Evolutionary conservation across 1,140 invertebrate species (phyloP), one percentile per base, ranked within the genome.

Genomic region (Bradynema listronoti): DNA sequence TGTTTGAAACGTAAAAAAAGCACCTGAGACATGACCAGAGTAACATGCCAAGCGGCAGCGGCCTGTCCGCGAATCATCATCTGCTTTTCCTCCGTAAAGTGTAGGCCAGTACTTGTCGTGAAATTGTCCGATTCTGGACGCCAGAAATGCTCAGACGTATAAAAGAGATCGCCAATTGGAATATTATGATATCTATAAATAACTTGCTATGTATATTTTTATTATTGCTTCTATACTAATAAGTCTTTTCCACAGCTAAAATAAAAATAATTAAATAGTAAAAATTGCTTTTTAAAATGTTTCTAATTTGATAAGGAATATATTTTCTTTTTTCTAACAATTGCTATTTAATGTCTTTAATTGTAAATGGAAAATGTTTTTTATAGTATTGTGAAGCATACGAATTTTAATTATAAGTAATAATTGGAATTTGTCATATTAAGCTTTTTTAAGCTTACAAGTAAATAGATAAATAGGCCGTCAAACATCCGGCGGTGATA

Each of bases 21-120:
- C 14, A 55, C 52, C 32, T 34, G 71, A 56, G 61, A 61, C 61
- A 77, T 69, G 41, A 75, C 73, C 9, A 77, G 55, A 36, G 71
- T 75, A 27, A 77, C 63, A 55, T 75, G 73, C 68, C 72, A 75
- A 14, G 73, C 75, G 32, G 73, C 73, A 1, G 71, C 66, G 9
- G 72, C 72, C 32, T 75, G 74, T 45, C 72, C 71, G 32, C 70
- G 52, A 9, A 75, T 75, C 22, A 54, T 51, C 32, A 75, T 29
- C 53, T 75, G 73, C 46, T 75, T 50, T 19, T 45, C 19, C 14
- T 55, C 73, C n/a, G 43, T 58, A 7, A 65, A 63, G 11, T 63
- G 45, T 3, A 62, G 7, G n/a, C 55, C 16, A 32, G 24, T 55
- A 25, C 22, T 55, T n/a, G 47, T 50, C 27, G 73, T 75, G 54